A percentile compares a stretch with the other conserved stretches of the same genome.
phyloP scores from a whole-genome alignment of 2,113 vertebrate species.

The Acanthochromis polyacanthus region DNA sequence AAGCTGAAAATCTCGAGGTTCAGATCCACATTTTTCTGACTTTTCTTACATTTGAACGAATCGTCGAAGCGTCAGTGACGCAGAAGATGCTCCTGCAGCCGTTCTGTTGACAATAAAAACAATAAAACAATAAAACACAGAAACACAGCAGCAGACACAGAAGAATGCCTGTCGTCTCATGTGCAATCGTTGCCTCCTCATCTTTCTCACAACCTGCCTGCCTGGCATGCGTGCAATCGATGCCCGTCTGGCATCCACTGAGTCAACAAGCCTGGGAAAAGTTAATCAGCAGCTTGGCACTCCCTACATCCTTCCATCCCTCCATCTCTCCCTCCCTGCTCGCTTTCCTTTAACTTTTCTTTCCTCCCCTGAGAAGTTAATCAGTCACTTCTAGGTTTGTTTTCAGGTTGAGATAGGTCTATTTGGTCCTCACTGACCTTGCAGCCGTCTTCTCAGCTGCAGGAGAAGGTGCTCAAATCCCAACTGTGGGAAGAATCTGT shows the following conservation, averaged over 20 bases:
- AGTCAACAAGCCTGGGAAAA: conserved; percentile 77
- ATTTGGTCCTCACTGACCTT: conserved; percentile 33
- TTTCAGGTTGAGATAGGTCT: conserved; percentile 11
- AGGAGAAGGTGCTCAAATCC: background rate
- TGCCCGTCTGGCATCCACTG: conserved; percentile 67
- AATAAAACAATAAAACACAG: too few species aligned
- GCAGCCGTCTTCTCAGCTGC: background rate
- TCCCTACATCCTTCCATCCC: conserved; percentile 11
- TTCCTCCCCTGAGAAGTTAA: background rate
- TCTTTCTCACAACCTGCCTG: conserved; percentile 59
- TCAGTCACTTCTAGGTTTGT: background rate
- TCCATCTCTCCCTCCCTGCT: conserved; percentile 1
- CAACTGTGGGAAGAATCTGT: conserved; percentile 28
- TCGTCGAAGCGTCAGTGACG: too few species aligned
- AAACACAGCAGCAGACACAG: conserved; percentile 26
- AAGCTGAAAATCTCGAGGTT: too few species aligned
- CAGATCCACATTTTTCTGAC: too few species aligned
- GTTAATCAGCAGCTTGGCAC: conserved; percentile 61
- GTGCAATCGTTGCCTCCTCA: background rate
- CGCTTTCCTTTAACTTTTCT: background rate
- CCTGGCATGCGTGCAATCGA: conserved; percentile 72
- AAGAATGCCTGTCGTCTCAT: conserved; percentile 45
- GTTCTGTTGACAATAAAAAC: too few species aligned
- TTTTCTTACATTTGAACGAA: too few species aligned
- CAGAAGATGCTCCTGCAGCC: too few species aligned